A percentile compares a stretch with the other conserved stretches of the same genome.
Conservation (phyloP, 2,888 invertebrate species). For the Lathronympha strigana region DNA sequence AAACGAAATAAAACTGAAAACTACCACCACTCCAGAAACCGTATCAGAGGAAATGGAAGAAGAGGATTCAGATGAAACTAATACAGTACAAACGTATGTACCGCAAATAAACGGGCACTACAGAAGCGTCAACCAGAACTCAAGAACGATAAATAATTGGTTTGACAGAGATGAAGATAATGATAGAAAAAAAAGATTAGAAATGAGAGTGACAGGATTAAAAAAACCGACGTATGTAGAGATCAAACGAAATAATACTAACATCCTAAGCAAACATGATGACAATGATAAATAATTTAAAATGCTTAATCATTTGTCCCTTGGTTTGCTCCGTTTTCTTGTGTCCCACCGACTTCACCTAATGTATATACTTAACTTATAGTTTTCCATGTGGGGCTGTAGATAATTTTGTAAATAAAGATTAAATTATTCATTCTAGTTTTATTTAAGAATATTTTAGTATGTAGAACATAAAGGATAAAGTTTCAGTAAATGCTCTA, state of each 20-base stretch:
- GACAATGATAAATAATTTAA: conserved; percentile 21
- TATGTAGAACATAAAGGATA: no score
- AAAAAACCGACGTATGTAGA: conserved; percentile 65
- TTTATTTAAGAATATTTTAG: not conserved
- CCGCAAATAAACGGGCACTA: conserved; percentile 77
- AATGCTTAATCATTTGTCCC: not conserved
- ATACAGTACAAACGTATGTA: conserved; percentile 61
- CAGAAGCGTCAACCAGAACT: conserved; percentile 63
- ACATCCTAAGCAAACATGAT: conserved; percentile 38
- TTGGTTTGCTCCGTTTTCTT: conserved; percentile 18
- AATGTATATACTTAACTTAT: conserved; percentile 35
- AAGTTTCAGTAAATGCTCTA: no score
- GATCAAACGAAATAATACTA: conserved; percentile 67
- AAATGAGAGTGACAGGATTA: conserved; percentile 60
- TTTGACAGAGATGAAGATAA: conserved; percentile 58
- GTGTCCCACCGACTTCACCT: conserved; percentile 48
- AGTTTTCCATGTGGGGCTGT: conserved; percentile 41
- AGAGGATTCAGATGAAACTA: conserved; percentile 43
- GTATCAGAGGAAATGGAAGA: conserved; percentile 24
- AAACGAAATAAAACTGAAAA: conserved; percentile 48
- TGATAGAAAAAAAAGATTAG: conserved; percentile 63
- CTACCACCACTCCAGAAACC: conserved; percentile 36
- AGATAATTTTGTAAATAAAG: conserved; percentile 49
- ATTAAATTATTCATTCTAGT: conserved; percentile 16
- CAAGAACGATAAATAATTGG: conserved; percentile 55